Percentiles rank a stretch among this genome's conserved stretches.
phyloP scores from a whole-genome alignment of 2,888 invertebrate species.

The Chloroclysta siterata region DNA sequence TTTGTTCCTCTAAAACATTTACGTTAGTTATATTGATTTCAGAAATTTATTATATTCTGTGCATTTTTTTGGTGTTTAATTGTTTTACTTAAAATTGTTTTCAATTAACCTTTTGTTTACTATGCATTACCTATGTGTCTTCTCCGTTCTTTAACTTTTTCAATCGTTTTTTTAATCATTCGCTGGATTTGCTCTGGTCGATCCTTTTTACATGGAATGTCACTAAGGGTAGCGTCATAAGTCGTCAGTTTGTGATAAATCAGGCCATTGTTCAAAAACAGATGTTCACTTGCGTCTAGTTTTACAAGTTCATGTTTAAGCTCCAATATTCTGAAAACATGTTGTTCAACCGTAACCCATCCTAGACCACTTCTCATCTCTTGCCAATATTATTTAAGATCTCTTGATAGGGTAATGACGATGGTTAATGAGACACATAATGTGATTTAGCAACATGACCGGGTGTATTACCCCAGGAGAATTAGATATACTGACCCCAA shows the following conservation, averaged over 20 bases:
- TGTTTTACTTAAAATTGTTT: neutral
- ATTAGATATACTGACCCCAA: too few relatives aligned
- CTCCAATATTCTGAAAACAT: slow-evolving; percentile 62
- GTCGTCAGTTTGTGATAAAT: slow-evolving; percentile 55
- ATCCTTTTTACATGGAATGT: slow-evolving; percentile 46
- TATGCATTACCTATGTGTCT: slow-evolving; percentile 33
- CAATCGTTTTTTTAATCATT: slow-evolving; percentile 48
- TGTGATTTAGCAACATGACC: too few relatives aligned
- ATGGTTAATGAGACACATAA: too few relatives aligned
- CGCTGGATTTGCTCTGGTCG: slow-evolving; percentile 50
- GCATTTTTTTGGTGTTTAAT: too few relatives aligned
- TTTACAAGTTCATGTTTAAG: slow-evolving; percentile 60
- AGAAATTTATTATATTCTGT: too few relatives aligned
- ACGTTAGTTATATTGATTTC: neutral
- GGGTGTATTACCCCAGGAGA: too few relatives aligned
- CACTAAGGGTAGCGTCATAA: slow-evolving; percentile 53
- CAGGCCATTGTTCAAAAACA: slow-evolving; percentile 58
- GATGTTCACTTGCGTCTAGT: slow-evolving; percentile 55
- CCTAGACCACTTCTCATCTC: neutral
- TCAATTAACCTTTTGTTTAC: too few relatives aligned
- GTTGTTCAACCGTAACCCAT: neutral
- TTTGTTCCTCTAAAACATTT: slow-evolving; percentile 28
- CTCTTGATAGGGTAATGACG: too few relatives aligned
- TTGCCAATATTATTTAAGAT: too few relatives aligned
- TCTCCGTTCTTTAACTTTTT: slow-evolving; percentile 48